A percentile compares a stretch with the other conserved stretches of the same genome.
phyloP scores from a whole-genome alignment of 2,797 vertebrate species.

The Pseudochirops corinnae region DNA sequence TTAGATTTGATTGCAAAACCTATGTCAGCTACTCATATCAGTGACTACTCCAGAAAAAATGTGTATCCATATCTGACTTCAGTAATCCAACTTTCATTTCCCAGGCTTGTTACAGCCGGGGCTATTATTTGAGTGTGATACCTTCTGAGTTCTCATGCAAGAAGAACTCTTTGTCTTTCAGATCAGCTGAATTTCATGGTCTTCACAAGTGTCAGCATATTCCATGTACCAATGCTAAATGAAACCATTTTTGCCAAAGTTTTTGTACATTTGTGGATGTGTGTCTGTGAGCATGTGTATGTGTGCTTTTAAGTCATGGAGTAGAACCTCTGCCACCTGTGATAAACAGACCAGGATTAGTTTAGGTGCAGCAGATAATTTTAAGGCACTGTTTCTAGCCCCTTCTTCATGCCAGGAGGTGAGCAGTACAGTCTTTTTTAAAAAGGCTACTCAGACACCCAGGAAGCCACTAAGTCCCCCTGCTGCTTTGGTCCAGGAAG shows the following conservation, averaged over 20 bases:
- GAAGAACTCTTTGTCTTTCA: not conserved
- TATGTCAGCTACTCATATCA: not conserved
- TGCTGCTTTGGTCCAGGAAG: not conserved
- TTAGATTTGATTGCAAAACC: not conserved
- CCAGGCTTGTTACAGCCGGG: not conserved
- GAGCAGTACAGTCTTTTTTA: not conserved
- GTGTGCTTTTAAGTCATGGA: not conserved
- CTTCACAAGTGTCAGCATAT: not conserved
- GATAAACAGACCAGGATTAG: not conserved
- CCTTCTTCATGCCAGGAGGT: not conserved
- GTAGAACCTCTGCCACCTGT: not conserved
- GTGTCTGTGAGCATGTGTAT: not conserved
- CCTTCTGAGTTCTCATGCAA: not conserved
- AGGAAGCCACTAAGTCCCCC: fast-evolving
- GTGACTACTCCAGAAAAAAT: not conserved
- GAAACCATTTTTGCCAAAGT: not conserved
- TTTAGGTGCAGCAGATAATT: not conserved
- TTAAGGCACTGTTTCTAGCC: not conserved
- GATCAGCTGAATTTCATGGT: not conserved
- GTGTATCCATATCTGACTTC: not conserved
- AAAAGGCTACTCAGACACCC: not conserved
- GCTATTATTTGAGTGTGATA: not conserved
- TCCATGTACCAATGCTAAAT: not conserved
- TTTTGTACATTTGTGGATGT: not conserved
- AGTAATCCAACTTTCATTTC: not conserved